A percentile compares a stretch with the other conserved stretches of the same genome.
Evolutionary conservation across 92 coral and sea anemone genomes (phyloP).

Genomic region (Heteractis magnifica): DNA sequence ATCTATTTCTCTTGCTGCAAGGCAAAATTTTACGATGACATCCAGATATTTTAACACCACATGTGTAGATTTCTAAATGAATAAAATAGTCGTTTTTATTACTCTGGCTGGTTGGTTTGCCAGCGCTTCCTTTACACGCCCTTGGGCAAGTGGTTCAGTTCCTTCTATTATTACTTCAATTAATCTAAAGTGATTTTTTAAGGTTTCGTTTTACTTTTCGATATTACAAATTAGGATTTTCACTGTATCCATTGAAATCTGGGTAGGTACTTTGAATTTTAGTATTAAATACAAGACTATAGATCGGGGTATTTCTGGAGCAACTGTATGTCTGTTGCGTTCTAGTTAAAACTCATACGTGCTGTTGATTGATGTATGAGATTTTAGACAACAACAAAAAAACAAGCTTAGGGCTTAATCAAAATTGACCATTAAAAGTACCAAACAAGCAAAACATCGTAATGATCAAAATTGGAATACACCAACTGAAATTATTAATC

Average conservation of each 20-base stretch:
- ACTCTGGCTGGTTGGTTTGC: not conserved
- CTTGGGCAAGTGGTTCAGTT: not conserved
- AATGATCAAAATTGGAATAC: not conserved
- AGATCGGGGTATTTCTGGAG: not conserved
- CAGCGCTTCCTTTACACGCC: not conserved
- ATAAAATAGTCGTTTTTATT: not conserved
- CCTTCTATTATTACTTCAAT: conserved; percentile 2
- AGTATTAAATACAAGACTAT: not conserved
- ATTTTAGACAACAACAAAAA: too few species aligned
- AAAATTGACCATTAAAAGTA: too few species aligned
- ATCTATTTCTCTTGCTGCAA: not conserved
- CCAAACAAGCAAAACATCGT: too few species aligned
- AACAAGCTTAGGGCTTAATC: too few species aligned
- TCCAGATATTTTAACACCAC: not conserved
- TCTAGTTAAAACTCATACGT: too few species aligned
- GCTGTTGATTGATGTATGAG: too few species aligned
- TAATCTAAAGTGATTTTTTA: conserved; percentile 4
- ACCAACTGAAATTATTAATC: not conserved
- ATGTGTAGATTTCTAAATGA: not conserved
- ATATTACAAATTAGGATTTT: not conserved
- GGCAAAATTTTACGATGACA: not conserved
- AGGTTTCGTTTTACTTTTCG: not conserved
- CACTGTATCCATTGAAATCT: not conserved
- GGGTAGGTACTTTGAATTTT: not conserved
- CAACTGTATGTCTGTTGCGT: too few species aligned